A percentile compares a stretch with the other conserved stretches of the same genome.
phyloP scores from a whole-genome alignment of 2,113 vertebrate genomes.

The Scartelaos histophorus region DNA sequence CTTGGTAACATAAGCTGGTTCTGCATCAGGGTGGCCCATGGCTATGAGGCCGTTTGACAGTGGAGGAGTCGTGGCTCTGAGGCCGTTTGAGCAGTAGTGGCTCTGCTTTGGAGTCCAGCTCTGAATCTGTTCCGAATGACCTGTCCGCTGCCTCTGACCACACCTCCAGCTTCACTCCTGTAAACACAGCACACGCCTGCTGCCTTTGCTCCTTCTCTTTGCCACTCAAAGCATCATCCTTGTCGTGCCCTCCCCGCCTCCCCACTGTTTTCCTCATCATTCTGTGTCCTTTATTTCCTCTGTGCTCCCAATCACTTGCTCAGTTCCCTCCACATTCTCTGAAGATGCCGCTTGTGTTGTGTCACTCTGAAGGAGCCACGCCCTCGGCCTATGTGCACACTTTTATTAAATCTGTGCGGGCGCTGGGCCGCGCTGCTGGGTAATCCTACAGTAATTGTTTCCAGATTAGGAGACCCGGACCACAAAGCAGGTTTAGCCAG shows the following conservation, averaged over 20 bases:
- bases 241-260: conserved; percentile 29
- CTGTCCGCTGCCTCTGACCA: conserved; percentile 35
- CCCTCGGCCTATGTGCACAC: conserved; percentile 83
- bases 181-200: conserved; percentile 35
- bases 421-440: conserved; percentile 67
- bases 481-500: conserved; percentile 79
- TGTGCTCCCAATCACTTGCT: conserved; percentile 64
- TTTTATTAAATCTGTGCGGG: conserved; percentile 81
- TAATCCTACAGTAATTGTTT: conserved; percentile 84
- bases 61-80: conserved; percentile 67
- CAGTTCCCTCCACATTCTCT: conserved; percentile 75
- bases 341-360: conserved; percentile 70
- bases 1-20: conserved; percentile 81
- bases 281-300: conserved; percentile 65
- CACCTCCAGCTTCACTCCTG: conserved; percentile 28
- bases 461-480: conserved; percentile 77
- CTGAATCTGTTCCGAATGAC: conserved; percentile 49
- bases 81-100: conserved; percentile 70
- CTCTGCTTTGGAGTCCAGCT: conserved; percentile 33
- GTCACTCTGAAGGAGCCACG: conserved; percentile 74
- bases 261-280: conserved; percentile 55
- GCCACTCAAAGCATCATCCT: conserved; percentile 44
- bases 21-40: conserved; percentile 81
- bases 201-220: conserved; percentile 46
- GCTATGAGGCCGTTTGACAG: conserved; percentile 76